Evolutionary conservation across 2,113 vertebrate species (phyloP).

Genomic region (Phoxinus phoxinus): DNA sequence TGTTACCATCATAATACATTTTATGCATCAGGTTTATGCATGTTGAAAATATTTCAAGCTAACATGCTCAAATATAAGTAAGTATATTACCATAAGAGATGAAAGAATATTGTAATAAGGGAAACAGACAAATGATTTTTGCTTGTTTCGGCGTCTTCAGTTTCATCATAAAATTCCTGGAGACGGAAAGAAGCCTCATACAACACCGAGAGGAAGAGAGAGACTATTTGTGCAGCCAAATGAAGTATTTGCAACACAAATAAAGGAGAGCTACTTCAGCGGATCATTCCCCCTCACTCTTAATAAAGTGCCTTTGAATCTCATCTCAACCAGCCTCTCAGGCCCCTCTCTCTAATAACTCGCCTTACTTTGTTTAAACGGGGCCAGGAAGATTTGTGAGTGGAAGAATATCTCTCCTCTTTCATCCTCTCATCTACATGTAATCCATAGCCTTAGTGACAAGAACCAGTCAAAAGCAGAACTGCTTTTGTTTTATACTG

Average conservation of each 20-base stretch:
- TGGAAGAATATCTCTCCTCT: slow-evolving; percentile 23
- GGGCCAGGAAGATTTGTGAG: slow-evolving; percentile 72
- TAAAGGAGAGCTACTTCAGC: slow-evolving; percentile 54
- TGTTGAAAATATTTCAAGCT: not conserved
- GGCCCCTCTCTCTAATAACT: slow-evolving; percentile 64
- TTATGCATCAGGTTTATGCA: not conserved
- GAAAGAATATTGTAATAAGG: not conserved
- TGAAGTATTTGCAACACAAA: slow-evolving; percentile 59
- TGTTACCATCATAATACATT: too few relatives aligned
- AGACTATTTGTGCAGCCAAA: slow-evolving; percentile 55
- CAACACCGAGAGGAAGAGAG: slow-evolving; percentile 26
- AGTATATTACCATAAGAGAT: not conserved
- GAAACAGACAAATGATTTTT: not conserved
- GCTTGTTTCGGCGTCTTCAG: slow-evolving; percentile 5
- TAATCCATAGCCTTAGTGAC: slow-evolving; percentile 22
- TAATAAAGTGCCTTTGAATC: slow-evolving; percentile 64
- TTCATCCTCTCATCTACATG: slow-evolving; percentile 42
- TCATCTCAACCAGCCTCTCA: slow-evolving; percentile 65
- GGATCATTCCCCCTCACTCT: slow-evolving; percentile 58
- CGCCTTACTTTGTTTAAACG: slow-evolving; percentile 70
- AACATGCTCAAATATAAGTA: not conserved
- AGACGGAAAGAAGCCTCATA: slow-evolving; percentile 8
- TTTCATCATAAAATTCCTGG: slow-evolving; percentile 28
- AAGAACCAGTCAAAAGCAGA: not conserved
- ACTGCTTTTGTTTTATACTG: not conserved